Conservation (phyloP, 2,797 vertebrate genomes). For the Numenius phaeopus region DNA sequence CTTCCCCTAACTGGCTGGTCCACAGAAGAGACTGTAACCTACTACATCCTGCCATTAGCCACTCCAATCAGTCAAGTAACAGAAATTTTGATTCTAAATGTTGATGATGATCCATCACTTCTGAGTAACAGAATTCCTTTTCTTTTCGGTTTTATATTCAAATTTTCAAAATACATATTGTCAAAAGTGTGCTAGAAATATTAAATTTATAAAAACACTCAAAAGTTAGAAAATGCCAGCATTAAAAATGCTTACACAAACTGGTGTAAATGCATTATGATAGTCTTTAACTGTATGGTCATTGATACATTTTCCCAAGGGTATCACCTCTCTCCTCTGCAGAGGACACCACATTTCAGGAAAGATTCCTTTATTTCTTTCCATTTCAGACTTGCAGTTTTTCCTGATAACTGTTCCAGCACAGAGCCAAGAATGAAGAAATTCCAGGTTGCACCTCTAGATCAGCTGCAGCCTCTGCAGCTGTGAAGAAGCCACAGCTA, state of each 20-base stretch:
- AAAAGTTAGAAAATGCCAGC: background rate
- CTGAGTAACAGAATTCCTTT: background rate
- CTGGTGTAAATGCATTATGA: background rate
- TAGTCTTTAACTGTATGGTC: background rate
- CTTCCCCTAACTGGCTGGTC: background rate
- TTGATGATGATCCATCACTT: background rate
- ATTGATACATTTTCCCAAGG: background rate
- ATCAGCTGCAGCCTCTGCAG: background rate
- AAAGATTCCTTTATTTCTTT: background rate
- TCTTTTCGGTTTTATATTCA: background rate
- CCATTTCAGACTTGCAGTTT: background rate
- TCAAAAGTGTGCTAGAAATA: background rate
- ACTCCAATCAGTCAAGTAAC: background rate
- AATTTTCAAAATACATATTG: background rate
- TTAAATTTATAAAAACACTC: background rate
- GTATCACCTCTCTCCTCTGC: background rate
- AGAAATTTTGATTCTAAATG: background rate
- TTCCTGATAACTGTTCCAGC: background rate
- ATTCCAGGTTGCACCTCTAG: background rate
- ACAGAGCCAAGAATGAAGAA: background rate
- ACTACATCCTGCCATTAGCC: background rate
- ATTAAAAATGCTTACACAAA: background rate
- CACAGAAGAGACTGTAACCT: background rate
- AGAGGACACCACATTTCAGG: background rate
- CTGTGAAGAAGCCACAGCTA: background rate